Conservation (phyloP, 2,113 vertebrate species). For the Candoia aspera region DNA sequence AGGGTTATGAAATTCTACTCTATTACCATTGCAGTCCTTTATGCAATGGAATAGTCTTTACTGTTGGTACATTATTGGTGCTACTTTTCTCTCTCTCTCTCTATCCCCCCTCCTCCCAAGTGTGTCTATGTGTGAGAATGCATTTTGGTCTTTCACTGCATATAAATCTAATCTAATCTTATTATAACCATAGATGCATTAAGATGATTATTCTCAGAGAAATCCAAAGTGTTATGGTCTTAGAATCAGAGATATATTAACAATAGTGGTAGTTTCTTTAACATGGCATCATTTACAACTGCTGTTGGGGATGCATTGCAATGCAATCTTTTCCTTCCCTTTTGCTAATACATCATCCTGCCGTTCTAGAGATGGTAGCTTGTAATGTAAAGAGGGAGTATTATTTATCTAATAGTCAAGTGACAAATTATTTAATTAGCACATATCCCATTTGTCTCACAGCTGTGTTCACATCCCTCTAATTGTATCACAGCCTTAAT, state of each 20-base stretch:
- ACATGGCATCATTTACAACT: conserved; percentile 8
- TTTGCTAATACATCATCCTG: conserved; percentile 67
- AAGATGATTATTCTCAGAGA: conserved; percentile 40
- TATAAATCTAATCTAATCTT: neutral
- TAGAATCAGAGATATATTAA: conserved; percentile 31
- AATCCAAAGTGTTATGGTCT: neutral
- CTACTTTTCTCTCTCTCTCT: neutral
- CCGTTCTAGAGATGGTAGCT: conserved; percentile 62
- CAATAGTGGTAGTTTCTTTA: conserved; percentile 48
- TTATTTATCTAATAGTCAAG: conserved; percentile 81
- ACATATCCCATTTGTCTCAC: conserved; percentile 77
- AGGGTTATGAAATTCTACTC: neutral
- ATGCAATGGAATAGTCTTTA: neutral
- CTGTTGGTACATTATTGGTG: neutral
- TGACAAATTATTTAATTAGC: conserved; percentile 86
- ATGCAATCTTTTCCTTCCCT: conserved; percentile 51
- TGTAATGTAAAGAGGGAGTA: conserved; percentile 71
- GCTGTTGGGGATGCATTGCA: conserved; percentile 40
- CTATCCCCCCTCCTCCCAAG: no score
- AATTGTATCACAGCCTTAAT: conserved; percentile 78
- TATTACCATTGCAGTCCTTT: neutral
- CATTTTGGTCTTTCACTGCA: neutral
- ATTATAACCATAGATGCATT: neutral
- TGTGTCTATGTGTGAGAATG: neutral
- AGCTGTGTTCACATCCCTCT: conserved; percentile 76